Evolutionary conservation across 2,888 invertebrate genomes (phyloP).

Genomic region (Sclerodermus sp.): DNA sequence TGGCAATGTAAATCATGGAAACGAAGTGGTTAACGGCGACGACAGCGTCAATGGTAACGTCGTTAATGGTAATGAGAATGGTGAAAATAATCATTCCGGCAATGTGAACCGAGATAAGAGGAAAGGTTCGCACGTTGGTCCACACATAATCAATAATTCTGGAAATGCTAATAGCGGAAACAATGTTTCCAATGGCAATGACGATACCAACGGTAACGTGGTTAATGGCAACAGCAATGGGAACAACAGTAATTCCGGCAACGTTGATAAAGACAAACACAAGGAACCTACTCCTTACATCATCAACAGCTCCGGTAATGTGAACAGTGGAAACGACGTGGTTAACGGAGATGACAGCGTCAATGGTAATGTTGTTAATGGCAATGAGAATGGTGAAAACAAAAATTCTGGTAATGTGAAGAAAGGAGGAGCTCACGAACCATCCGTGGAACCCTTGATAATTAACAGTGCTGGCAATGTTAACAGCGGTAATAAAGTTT

Average conservation of each 20-base stretch:
- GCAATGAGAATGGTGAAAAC: constrained; percentile 5
- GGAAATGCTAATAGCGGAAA: constrained; percentile 4
- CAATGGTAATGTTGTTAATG: constrained; percentile 14
- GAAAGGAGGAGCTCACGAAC: background rate
- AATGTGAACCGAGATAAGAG: constrained; percentile 2
- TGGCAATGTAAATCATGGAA: constrained; percentile 9
- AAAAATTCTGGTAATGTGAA: constrained; percentile 5
- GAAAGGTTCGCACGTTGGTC: background rate
- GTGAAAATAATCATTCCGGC: constrained; percentile 6
- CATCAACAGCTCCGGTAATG: constrained; percentile 15
- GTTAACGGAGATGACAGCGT: constrained; percentile 12
- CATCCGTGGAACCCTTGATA: background rate
- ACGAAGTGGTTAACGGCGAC: constrained; percentile 11
- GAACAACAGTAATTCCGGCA: constrained; percentile 6
- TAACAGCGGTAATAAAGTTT: constrained; percentile 10
- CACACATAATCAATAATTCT: constrained; percentile 4
- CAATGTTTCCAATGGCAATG: constrained; percentile 10
- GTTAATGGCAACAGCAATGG: constrained; percentile 15
- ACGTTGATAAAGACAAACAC: background rate
- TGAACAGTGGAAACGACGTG: constrained; percentile 10
- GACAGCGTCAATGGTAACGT: constrained; percentile 17
- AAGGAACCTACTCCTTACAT: background rate
- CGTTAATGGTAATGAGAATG: constrained; percentile 6
- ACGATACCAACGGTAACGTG: constrained; percentile 6
- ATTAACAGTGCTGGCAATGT: constrained; percentile 12